These are phyloP conservation scores for Daktulosphaira vitifoliae DNA, from an alignment of 1,140 invertebrate genomes.

Conservation along the genomic window DNA sequence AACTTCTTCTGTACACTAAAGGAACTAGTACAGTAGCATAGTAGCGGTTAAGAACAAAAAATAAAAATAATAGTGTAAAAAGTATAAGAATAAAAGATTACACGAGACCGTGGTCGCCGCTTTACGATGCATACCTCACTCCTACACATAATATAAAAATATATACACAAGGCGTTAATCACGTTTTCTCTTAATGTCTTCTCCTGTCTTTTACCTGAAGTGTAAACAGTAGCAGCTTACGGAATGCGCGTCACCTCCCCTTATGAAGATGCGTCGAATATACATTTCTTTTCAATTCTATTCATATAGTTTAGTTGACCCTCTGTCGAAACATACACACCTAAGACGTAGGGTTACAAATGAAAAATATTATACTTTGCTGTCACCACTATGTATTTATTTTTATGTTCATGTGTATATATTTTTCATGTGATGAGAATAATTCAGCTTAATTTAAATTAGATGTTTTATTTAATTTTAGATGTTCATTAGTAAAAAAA, in stretches of 20 bases:
- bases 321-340: too few relatives aligned
- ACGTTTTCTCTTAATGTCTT: constrained; percentile 24
- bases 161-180: constrained; percentile 16
- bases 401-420: too few relatives aligned
- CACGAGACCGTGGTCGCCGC: constrained; percentile 13
- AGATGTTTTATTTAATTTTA: too few relatives aligned
- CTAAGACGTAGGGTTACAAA: too few relatives aligned
- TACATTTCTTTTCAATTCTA: too few relatives aligned
- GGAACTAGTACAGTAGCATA: background rate
- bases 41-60: constrained; percentile 1
- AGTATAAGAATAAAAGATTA: background rate
- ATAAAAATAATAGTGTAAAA: background rate
- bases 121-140: background rate
- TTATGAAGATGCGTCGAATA: background rate
- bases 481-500: too few relatives aligned
- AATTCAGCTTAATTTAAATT: too few relatives aligned
- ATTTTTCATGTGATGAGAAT: too few relatives aligned
- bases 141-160: background rate
- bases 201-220: background rate
- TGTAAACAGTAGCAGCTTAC: constrained; percentile 7
- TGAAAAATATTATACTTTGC: too few relatives aligned
- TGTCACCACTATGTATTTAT: too few relatives aligned
- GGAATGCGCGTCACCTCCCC: background rate
- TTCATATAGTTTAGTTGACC: too few relatives aligned
- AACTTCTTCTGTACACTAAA: background rate